Base-by-base conservation (phyloP, 1,140 invertebrate species). In the Drosophila elegans region DNA sequence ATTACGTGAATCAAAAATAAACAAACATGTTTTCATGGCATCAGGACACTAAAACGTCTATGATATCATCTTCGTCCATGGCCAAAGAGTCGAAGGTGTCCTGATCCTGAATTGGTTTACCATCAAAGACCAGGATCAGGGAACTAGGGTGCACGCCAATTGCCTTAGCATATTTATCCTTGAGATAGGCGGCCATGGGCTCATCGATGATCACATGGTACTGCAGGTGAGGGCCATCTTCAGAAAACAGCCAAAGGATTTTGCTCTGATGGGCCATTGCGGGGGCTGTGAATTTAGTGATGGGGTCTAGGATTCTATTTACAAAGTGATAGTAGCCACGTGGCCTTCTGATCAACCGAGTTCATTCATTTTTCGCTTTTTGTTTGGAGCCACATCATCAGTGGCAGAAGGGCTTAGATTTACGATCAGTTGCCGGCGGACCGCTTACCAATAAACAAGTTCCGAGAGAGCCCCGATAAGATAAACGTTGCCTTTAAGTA, bases 381-480 rank as follows among this genome's bases (percentile, higher is more conserved):
- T 44, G 41, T 38, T 45, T 45, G 11, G 10, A 44, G 72, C 74
- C 74, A 76, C 74, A 76, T 76, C 74, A 75, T 52, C 74, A 53
- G 34, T 49, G 45, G 41, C 38, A 48, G 38, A 53, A 59, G 46
- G 48, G 42, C 73, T 53, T 49, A 76, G 73, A 76, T 76, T 76
- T 76, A 67, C 38, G 45, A 77, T 59, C 74, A 41, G 16, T 69
- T 54, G 21, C 63, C 45, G 41, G 34, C 38, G 74, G 0, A 69
- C 45, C 62, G 13, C 7, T 54, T 39, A 61, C 45, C 63, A 59
- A 77, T 77, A 75, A 77, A 69, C 68, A 77, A 61, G 55, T 49
- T 25, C 10, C n/a, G 1, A n/a, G 36, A 53, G 44, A 53, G 27
- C 13, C 4, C 1, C 13, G 74, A 77, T 77, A 77, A 77, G 74